These are phyloP conservation scores for Thinocorus orbignyianus DNA, from an alignment of 2,113 vertebrate genomes.

Conservation along the genomic window DNA sequence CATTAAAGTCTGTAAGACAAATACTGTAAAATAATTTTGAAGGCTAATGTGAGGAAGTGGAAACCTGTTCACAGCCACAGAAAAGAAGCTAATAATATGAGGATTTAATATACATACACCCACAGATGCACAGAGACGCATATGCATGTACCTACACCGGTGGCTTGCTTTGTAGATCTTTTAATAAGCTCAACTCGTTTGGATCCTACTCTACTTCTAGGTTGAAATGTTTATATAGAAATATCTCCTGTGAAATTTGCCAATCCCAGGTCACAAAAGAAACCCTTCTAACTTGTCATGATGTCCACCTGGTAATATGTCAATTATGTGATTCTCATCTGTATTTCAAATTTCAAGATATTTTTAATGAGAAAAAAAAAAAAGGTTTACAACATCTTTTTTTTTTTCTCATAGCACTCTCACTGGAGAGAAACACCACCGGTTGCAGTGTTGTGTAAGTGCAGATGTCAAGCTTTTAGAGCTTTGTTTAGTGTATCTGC, in stretches of 20 bases:
- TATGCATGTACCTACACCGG: background rate
- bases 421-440: background rate
- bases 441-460: background rate
- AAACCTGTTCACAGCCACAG: background rate
- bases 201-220: background rate
- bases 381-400: background rate
- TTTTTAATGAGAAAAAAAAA: background rate
- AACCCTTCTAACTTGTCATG: background rate
- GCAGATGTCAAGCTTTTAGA: background rate
- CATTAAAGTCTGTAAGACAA: background rate
- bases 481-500: background rate
- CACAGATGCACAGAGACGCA: background rate
- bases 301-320: background rate
- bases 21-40: background rate
- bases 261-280: background rate
- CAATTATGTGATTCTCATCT: background rate
- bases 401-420: background rate
- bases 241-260: background rate
- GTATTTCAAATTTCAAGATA: background rate
- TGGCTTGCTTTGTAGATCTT: background rate
- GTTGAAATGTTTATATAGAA: background rate
- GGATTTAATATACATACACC: background rate
- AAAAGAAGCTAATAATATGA: background rate
- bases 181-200: background rate
- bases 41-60: background rate